These are phyloP conservation scores for Cremastobaeus sp. DNA, from an alignment of 2,888 invertebrate genomes.

Conservation along the genomic window DNA sequence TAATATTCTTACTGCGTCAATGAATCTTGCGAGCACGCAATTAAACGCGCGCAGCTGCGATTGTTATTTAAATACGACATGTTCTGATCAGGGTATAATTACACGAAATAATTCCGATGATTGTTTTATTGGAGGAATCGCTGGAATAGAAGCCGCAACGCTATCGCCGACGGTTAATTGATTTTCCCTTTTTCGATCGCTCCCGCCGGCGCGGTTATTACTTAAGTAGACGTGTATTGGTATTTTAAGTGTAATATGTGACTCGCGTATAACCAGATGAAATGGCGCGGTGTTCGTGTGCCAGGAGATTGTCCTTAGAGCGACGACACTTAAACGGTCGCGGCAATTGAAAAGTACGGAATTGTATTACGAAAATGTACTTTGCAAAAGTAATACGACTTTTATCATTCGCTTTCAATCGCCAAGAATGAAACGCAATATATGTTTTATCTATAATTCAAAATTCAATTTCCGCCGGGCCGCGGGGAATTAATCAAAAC, in stretches of 20 bases:
- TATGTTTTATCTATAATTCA: conserved; percentile 4
- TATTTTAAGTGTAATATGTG: conserved; percentile 41
- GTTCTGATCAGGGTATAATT: conserved; percentile 18
- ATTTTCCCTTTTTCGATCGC: conserved; percentile 18
- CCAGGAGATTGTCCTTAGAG: conserved; percentile 24
- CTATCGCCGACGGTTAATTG: conserved; percentile 23
- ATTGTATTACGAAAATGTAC: conserved; percentile 27
- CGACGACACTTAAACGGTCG: conserved; percentile 28
- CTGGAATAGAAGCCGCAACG: conserved; percentile 9
- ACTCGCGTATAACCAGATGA: conserved; percentile 23
- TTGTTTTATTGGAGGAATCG: conserved; percentile 20
- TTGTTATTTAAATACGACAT: conserved; percentile 6
- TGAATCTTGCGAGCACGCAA: conserved; percentile 12
- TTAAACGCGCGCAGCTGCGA: not conserved
- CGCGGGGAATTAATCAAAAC: conserved; percentile 5
- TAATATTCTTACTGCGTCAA: conserved; percentile 19
- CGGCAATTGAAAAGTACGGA: conserved; percentile 34
- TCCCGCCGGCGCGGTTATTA: conserved; percentile 26
- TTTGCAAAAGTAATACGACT: conserved; percentile 9
- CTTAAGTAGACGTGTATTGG: conserved; percentile 34
- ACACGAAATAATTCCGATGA: conserved; percentile 13
- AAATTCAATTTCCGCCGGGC: not conserved
- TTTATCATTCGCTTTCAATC: conserved; percentile 13
- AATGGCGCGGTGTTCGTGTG: conserved; percentile 21
- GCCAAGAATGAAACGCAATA: not conserved